Evolutionary conservation across 2,113 vertebrate genomes (phyloP).

Genomic region (Sialia sialis): DNA sequence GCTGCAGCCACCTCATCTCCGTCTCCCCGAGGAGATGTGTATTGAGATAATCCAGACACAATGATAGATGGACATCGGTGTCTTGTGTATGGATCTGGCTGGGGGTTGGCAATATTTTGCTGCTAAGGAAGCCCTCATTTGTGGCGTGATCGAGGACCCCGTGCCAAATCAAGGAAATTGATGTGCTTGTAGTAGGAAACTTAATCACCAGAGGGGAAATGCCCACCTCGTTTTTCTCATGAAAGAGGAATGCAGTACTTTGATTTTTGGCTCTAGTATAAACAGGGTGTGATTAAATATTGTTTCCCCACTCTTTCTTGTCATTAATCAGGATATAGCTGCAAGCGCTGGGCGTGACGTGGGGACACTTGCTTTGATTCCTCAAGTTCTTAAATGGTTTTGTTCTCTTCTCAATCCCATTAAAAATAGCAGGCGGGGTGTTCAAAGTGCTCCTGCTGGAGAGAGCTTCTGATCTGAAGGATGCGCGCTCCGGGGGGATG

Average conservation of each 20-base stretch:
- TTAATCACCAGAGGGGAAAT: conserved; percentile 52
- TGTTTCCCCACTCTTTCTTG: conserved; percentile 40
- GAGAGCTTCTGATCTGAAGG: background rate
- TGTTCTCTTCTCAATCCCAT: conserved; percentile 54
- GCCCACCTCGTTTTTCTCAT: conserved; percentile 59
- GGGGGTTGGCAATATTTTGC: background rate
- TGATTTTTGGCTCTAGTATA: conserved; percentile 49
- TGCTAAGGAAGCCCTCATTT: conserved; percentile 42
- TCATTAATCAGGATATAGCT: conserved; percentile 54
- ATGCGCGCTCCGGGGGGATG: accelerated
- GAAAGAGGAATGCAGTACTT: conserved; percentile 41
- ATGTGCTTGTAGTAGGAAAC: conserved; percentile 27
- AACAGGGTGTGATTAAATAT: conserved; percentile 62
- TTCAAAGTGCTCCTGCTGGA: conserved; percentile 40
- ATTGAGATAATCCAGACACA: conserved; percentile 29
- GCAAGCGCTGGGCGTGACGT: conserved; percentile 5
- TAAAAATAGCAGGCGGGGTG: conserved; percentile 29
- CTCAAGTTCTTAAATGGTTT: conserved; percentile 33
- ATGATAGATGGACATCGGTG: conserved; percentile 21
- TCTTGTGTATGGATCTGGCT: conserved; percentile 36
- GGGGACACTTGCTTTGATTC: conserved; percentile 52
- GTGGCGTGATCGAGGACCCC: conserved; percentile 47
- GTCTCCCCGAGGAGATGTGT: background rate
- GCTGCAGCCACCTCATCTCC: background rate
- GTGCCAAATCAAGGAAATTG: conserved; percentile 35